Percentiles rank a stretch among this genome's conserved stretches.
These are phyloP conservation scores for Drosophila rufa DNA, from an alignment of 1,140 invertebrate species.

Conservation along the genomic window DNA sequence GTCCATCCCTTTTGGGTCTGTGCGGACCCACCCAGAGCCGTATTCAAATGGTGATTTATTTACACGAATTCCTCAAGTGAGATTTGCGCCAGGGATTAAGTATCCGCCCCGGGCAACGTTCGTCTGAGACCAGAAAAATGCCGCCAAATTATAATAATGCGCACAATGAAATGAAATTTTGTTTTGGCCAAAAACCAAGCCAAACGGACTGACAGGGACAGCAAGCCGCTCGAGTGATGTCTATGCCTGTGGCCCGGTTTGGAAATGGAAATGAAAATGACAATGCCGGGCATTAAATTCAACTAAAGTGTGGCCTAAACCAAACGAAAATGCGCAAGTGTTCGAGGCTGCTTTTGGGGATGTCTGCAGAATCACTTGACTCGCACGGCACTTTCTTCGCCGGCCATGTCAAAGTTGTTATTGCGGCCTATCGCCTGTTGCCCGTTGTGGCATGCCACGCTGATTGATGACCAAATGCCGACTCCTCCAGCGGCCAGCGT, in stretches of 20 bases:
- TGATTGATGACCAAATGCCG: conserved; percentile 71
- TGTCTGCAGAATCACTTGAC: conserved; percentile 42
- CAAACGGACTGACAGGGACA: conserved; percentile 30
- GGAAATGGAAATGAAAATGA: conserved; percentile 19
- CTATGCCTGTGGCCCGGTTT: conserved; percentile 33
- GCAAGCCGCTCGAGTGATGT: conserved; percentile 2
- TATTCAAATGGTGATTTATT: conserved; percentile 74
- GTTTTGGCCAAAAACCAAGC: conserved; percentile 35
- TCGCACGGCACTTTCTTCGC: conserved; percentile 49
- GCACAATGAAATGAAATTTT: conserved; percentile 58
- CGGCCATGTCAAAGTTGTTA: conserved; percentile 53
- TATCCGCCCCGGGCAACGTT: conserved; percentile 27
- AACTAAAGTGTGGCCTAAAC: conserved; percentile 52
- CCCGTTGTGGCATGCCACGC: conserved; percentile 32
- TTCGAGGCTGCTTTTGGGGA: conserved; percentile 43
- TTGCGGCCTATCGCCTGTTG: conserved; percentile 41
- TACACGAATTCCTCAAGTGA: conserved; percentile 63
- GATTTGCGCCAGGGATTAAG: conserved; percentile 51
- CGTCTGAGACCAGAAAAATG: conserved; percentile 38
- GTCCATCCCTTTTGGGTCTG: conserved; percentile 23
- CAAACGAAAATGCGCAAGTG: conserved; percentile 41
- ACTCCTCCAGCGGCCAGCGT: conserved; percentile 38
- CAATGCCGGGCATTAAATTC: conserved; percentile 57
- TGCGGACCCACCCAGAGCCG: conserved; percentile 22
- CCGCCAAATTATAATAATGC: conserved; percentile 47